phyloP scores from a whole-genome alignment of 2,797 vertebrate genomes.

The Hemibagrus guttatus region DNA sequence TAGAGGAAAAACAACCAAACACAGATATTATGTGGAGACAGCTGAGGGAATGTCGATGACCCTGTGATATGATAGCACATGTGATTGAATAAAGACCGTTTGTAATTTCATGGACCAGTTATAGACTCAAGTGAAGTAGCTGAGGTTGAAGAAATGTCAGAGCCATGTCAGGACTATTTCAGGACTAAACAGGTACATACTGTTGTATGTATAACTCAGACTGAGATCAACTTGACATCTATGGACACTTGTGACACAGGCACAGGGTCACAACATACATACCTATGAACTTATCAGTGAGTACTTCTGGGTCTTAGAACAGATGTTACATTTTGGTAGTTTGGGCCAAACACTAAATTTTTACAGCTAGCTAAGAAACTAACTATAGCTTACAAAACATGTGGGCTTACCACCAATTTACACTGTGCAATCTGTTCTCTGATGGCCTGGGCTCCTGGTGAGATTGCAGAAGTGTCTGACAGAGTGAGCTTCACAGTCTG shows the following conservation, averaged over 20 bases:
- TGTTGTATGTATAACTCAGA: too few relatives aligned
- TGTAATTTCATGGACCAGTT: background rate
- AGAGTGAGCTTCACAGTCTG: background rate
- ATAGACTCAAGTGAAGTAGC: background rate
- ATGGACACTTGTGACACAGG: background rate
- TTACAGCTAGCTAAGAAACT: background rate
- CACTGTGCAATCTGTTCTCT: background rate
- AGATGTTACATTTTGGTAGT: background rate
- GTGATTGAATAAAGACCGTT: background rate
- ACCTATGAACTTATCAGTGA: background rate
- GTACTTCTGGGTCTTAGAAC: background rate
- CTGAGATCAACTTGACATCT: background rate
- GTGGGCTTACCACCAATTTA: conserved; percentile 39
- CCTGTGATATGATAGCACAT: background rate
- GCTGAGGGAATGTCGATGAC: background rate
- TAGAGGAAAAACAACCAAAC: background rate
- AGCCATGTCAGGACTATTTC: too few relatives aligned
- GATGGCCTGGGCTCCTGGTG: background rate
- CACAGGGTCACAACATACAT: background rate
- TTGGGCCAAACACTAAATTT: background rate
- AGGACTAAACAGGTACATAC: background rate
- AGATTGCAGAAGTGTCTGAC: background rate
- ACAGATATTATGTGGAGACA: background rate
- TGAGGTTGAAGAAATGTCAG: background rate
- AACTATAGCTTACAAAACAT: conserved; percentile 13